These are phyloP conservation scores for Thysanoteuthis rhombus DNA, from an alignment of 2,888 invertebrate genomes.

Conservation along the genomic window DNA sequence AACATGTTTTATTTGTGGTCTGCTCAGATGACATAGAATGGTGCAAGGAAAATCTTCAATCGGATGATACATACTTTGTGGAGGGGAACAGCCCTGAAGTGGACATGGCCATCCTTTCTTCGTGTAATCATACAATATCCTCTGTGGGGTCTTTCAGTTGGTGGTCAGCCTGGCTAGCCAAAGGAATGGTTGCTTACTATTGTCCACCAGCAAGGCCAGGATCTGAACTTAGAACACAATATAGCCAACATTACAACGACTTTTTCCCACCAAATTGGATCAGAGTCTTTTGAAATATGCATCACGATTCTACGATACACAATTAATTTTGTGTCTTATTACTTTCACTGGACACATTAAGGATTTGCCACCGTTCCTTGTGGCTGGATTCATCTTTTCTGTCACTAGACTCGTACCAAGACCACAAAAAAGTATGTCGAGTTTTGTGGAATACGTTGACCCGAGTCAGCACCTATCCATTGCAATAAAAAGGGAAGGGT, in stretches of 20 bases:
- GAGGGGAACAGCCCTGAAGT: neutral
- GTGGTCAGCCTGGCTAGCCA: conserved; percentile 24
- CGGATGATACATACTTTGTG: neutral
- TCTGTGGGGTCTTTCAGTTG: conserved; percentile 21
- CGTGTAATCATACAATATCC: conserved; percentile 20
- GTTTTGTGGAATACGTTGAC: too few relatives aligned
- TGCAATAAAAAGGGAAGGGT: too few relatives aligned
- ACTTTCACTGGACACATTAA: too few relatives aligned
- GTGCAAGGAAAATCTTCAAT: neutral
- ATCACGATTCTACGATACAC: too few relatives aligned
- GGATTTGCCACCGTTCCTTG: too few relatives aligned
- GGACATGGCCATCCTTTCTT: neutral
- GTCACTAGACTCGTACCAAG: too few relatives aligned
- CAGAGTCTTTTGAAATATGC: too few relatives aligned
- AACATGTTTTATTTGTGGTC: conserved; percentile 1
- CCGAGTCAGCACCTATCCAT: too few relatives aligned
- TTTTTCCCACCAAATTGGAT: neutral
- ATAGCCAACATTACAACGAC: neutral
- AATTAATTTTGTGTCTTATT: too few relatives aligned
- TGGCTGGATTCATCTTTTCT: too few relatives aligned
- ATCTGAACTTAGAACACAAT: neutral
- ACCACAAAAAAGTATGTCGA: too few relatives aligned
- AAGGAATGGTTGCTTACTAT: neutral
- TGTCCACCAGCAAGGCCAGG: neutral
- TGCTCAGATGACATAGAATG: conserved; percentile 15